Percentiles rank a stretch among this genome's conserved stretches.
Evolutionary conservation across 1,140 invertebrate species (phyloP).

Genomic region (Drosophila pallidifrons): DNA sequence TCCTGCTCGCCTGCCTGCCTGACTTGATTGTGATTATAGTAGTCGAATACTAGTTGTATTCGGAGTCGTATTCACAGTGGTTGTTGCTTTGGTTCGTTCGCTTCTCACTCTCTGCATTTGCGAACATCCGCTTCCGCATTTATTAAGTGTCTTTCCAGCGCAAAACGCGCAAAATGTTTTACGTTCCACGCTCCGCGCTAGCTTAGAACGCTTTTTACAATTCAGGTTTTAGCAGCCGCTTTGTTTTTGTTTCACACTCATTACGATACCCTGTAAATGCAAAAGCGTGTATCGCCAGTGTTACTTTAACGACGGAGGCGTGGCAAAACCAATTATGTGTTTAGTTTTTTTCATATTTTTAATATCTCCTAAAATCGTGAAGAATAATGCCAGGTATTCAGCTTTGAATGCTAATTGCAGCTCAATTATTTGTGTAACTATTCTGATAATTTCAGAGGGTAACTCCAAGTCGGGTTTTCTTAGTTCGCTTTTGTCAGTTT

Average conservation of each 20-base stretch:
- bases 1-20: constrained; percentile 33
- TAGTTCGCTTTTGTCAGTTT: constrained; percentile 35
- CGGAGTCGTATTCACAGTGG: constrained; percentile 15
- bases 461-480: not conserved
- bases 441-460: constrained; percentile 3
- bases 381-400: too few species aligned
- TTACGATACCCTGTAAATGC: constrained; percentile 24
- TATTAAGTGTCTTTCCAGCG: constrained; percentile 83
- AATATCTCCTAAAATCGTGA: too few species aligned
- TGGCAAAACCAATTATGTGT: too few species aligned
- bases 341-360: too few species aligned
- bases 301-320: too few species aligned
- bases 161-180: constrained; percentile 65
- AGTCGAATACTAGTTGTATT: constrained; percentile 16
- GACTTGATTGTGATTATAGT: constrained; percentile 79
- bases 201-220: constrained; percentile 82
- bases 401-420: too few species aligned
- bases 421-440: too few species aligned
- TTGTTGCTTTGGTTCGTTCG: constrained; percentile 6
- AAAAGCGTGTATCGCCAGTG: not conserved
- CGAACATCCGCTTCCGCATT: constrained; percentile 85
- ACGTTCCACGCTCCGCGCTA: constrained; percentile 30
- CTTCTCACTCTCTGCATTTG: constrained; percentile 18
- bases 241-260: constrained; percentile 1
- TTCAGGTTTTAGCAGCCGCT: constrained; percentile 66